phyloP scores from a whole-genome alignment of 2,888 invertebrate genomes.

The Luperina nickerlii region DNA sequence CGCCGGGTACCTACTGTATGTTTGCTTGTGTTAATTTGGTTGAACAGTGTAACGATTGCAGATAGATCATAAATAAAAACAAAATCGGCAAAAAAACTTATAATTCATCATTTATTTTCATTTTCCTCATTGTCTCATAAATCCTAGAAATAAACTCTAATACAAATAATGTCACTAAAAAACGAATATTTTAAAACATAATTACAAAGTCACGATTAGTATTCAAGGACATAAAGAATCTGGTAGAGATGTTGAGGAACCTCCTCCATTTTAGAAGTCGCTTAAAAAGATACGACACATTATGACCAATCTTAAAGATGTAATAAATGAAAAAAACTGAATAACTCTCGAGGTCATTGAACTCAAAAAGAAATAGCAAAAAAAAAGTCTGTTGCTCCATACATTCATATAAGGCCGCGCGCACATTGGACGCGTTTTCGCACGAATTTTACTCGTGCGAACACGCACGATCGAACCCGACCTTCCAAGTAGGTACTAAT shows the following conservation, averaged over 20 bases:
- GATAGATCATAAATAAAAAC: no score
- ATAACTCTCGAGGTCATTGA: not conserved
- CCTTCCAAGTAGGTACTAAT: not conserved
- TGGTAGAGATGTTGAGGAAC: not conserved
- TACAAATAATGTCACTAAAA: conserved; percentile 60
- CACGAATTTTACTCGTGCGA: not conserved
- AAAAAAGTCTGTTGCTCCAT: not conserved
- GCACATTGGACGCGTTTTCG: not conserved
- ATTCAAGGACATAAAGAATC: not conserved
- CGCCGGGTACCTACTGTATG: no score
- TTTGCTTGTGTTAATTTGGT: no score
- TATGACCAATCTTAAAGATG: not conserved
- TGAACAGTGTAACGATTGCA: no score
- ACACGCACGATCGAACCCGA: not conserved
- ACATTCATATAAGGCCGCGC: not conserved
- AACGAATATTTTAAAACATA: conserved; percentile 56
- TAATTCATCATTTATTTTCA: conserved; percentile 61
- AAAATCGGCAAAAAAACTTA: conserved; percentile 24
- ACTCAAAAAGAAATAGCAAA: not conserved
- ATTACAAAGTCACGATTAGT: conserved; percentile 33
- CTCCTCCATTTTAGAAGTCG: not conserved
- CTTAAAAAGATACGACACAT: not conserved
- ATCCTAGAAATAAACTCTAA: conserved; percentile 66
- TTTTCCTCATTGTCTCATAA: conserved; percentile 49
- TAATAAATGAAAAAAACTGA: not conserved